Conservation (phyloP, 1,140 invertebrate genomes). For the Mylabris phalerata region DNA sequence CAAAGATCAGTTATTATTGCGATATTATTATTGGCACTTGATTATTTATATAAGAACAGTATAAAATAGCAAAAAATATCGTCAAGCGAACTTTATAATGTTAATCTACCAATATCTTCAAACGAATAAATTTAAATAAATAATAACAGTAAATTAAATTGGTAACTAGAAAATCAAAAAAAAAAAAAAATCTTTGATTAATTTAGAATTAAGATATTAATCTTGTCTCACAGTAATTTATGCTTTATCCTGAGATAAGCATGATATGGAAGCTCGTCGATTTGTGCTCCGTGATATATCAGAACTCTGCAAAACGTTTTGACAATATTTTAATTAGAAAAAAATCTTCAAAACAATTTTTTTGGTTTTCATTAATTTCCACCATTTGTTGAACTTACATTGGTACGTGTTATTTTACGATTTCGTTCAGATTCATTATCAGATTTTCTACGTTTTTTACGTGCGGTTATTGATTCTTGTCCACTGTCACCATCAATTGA, state of each 20-base stretch:
- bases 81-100: too few relatives aligned
- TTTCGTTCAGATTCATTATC: constrained; percentile 36
- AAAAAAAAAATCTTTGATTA: neutral
- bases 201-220: constrained; percentile 9
- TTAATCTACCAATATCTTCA: too few relatives aligned
- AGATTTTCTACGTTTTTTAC: constrained; percentile 63
- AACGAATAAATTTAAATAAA: too few relatives aligned
- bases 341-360: neutral
- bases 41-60: too few relatives aligned
- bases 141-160: neutral
- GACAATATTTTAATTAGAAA: neutral
- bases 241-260: constrained; percentile 4
- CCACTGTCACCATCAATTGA: constrained; percentile 76
- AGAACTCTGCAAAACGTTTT: neutral
- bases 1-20: too few relatives aligned
- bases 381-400: constrained; percentile 21
- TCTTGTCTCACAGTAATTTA: constrained; percentile 12
- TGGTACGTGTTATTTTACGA: constrained; percentile 24
- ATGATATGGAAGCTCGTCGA: constrained; percentile 14
- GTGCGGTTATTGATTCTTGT: constrained; percentile 81
- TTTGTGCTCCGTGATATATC: constrained; percentile 3
- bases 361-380: neutral
- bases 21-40: too few relatives aligned
- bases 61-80: too few relatives aligned
- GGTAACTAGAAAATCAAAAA: constrained; percentile 4